A percentile compares a stretch with the other conserved stretches of the same genome.
phyloP scores from a whole-genome alignment of 2,113 vertebrate species.

The Chitala chitala region DNA sequence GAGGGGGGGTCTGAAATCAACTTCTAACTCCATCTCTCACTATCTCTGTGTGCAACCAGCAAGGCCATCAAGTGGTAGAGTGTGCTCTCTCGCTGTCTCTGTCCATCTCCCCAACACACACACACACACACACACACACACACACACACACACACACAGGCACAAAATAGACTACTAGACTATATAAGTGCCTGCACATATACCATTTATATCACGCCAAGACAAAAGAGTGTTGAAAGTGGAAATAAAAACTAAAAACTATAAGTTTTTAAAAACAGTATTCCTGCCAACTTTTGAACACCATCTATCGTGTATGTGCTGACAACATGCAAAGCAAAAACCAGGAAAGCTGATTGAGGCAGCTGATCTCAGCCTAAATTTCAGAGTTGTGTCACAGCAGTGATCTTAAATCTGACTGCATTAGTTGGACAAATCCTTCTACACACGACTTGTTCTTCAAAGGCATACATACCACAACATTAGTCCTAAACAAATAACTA shows the following conservation, averaged over 20 bases:
- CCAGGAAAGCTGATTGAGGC: slow-evolving; percentile 2
- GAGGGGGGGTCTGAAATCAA: slow-evolving; percentile 37
- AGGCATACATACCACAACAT: too few species aligned
- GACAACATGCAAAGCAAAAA: background rate
- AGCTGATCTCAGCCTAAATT: background rate
- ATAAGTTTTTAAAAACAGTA: background rate
- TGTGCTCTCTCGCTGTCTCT: too few species aligned
- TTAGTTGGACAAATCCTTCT: background rate
- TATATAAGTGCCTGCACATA: background rate
- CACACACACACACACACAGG: slow-evolving; percentile 18
- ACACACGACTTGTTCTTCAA: too few species aligned
- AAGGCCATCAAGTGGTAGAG: slow-evolving; percentile 45
- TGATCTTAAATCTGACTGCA: background rate
- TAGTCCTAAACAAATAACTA: too few species aligned
- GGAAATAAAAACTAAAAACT: too few species aligned
- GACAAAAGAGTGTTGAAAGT: too few species aligned
- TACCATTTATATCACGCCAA: background rate
- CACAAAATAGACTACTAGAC: background rate
- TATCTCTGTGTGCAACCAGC: slow-evolving; percentile 43
- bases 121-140: slow-evolving; percentile 19
- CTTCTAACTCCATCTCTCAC: slow-evolving; percentile 49
- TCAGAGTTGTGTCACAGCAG: background rate
- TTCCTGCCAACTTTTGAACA: too few species aligned
- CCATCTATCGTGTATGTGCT: background rate
- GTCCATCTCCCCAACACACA: background rate